Conservation (phyloP, 1,140 invertebrate species). For the Rhagoletis pomonella region DNA sequence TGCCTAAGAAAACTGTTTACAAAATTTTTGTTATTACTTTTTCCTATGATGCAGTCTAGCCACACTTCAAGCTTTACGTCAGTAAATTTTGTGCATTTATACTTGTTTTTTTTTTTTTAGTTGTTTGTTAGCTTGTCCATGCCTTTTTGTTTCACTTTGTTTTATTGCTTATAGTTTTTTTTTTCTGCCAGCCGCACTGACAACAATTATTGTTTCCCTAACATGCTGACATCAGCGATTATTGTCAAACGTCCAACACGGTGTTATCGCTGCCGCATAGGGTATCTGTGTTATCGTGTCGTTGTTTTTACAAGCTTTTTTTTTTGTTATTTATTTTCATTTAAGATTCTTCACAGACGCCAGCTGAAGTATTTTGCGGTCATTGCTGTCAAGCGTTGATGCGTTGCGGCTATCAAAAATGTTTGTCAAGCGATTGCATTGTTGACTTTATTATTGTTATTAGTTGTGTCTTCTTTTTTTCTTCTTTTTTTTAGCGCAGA, state of each 20-base stretch:
- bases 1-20: too few relatives aligned
- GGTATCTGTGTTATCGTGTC: neutral
- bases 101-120: neutral
- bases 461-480: neutral
- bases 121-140: neutral
- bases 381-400: slow-evolving; percentile 25
- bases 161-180: neutral
- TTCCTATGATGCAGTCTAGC: too few relatives aligned
- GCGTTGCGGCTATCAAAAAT: neutral
- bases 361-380: slow-evolving; percentile 27
- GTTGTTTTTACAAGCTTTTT: slow-evolving; percentile 1
- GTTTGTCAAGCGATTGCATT: neutral
- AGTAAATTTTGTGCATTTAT: too few relatives aligned
- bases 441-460: slow-evolving; percentile 12
- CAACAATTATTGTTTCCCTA: slow-evolving; percentile 19
- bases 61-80: too few relatives aligned
- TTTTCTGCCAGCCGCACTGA: neutral
- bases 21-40: too few relatives aligned
- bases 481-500: neutral
- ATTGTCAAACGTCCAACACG: neutral
- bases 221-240: slow-evolving; percentile 36
- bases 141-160: neutral
- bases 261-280: neutral
- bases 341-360: neutral
- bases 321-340: neutral